Percentiles rank a stretch among this genome's conserved stretches.
Evolutionary conservation across 1,140 invertebrate species (phyloP).

Genomic region (Cryptotermes secundus): DNA sequence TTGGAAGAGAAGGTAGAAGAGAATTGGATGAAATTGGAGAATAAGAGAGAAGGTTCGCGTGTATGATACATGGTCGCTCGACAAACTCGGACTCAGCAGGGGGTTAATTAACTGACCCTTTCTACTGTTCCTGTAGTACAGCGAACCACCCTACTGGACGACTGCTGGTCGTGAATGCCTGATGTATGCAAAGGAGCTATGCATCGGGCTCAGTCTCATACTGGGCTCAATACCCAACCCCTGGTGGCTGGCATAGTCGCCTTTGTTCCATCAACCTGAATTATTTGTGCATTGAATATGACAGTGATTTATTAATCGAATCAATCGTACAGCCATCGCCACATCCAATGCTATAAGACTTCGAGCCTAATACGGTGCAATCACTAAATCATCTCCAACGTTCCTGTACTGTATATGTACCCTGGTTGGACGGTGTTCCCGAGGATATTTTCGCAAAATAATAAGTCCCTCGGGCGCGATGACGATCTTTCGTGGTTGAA

Average conservation of each 20-base stretch:
- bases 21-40: background rate
- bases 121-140: background rate
- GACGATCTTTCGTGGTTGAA: no score
- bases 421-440: no score
- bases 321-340: no score
- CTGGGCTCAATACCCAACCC: background rate
- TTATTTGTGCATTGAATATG: background rate
- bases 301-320: background rate
- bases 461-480: no score
- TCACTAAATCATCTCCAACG: no score
- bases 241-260: background rate
- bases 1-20: background rate
- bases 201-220: background rate
- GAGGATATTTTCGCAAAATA: no score
- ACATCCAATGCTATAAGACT: no score
- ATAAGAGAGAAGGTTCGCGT: background rate
- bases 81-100: constrained; percentile 9
- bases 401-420: no score
- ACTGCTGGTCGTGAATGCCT: background rate
- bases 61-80: background rate
- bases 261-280: background rate
- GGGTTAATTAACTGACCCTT: constrained; percentile 16
- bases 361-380: no score
- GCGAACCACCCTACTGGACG: background rate
- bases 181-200: background rate